A percentile compares a stretch with the other conserved stretches of the same genome.
phyloP scores from a whole-genome alignment of 1,140 invertebrate species.

The Drosophila yakuba region DNA sequence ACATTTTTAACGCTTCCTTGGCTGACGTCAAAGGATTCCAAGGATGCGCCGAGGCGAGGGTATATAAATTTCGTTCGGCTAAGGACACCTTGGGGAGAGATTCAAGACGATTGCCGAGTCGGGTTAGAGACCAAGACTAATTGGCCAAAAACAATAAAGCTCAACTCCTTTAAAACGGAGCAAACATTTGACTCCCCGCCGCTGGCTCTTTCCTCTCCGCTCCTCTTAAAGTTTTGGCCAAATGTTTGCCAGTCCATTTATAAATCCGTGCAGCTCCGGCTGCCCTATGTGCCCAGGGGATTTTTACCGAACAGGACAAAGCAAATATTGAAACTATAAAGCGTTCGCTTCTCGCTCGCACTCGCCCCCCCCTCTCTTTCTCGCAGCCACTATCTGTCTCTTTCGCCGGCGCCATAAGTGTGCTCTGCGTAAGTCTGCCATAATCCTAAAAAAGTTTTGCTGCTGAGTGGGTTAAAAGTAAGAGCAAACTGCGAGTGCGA shows the following conservation, averaged over 20 bases:
- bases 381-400: not conserved
- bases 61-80: conserved; percentile 37
- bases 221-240: conserved; percentile 30
- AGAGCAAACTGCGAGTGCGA: conserved; percentile 56
- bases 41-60: conserved; percentile 9
- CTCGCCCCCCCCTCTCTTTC: not conserved
- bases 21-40: not conserved
- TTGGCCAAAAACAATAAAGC: conserved; percentile 59
- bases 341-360: conserved; percentile 30
- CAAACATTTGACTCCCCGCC: not conserved
- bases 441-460: conserved; percentile 69
- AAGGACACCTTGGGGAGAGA: conserved; percentile 68
- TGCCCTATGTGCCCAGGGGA: conserved; percentile 53
- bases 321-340: conserved; percentile 70
- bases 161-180: conserved; percentile 32
- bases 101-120: conserved; percentile 64
- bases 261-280: conserved; percentile 54
- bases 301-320: conserved; percentile 55
- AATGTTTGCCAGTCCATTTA: conserved; percentile 62
- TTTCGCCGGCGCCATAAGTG: conserved; percentile 1
- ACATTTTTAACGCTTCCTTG: conserved; percentile 27
- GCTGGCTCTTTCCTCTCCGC: not conserved
- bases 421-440: conserved; percentile 44
- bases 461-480: conserved; percentile 66
- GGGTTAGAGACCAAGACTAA: conserved; percentile 52